These are phyloP conservation scores for Enteromius thamalakanensis DNA, from an alignment of 2,797 vertebrate species.

Conservation along the genomic window DNA sequence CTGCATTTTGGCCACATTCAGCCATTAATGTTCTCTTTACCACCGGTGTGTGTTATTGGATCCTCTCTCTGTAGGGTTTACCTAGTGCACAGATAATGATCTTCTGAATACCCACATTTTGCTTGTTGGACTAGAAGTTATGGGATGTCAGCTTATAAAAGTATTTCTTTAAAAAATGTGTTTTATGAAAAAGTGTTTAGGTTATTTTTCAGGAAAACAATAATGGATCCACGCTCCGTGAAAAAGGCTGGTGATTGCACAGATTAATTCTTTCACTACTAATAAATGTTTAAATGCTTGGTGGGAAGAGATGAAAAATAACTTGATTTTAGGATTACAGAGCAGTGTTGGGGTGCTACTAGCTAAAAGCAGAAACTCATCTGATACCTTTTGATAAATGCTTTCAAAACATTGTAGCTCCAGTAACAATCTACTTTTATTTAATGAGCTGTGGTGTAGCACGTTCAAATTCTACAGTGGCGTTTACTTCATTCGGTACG, in stretches of 20 bases:
- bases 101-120: neutral
- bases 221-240: neutral
- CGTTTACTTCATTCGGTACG: neutral
- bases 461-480: neutral
- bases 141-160: neutral
- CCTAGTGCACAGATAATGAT: neutral
- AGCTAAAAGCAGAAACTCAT: neutral
- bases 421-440: neutral
- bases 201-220: neutral
- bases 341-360: neutral
- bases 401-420: neutral
- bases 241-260: neutral
- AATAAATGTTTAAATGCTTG: neutral
- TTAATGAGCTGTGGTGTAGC: neutral
- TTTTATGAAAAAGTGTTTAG: neutral
- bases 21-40: neutral
- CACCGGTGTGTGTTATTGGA: slow-evolving; percentile 10
- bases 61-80: neutral
- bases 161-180: neutral
- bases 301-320: neutral
- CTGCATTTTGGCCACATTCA: slow-evolving; percentile 14
- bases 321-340: neutral
- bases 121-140: neutral
- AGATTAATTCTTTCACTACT: neutral
- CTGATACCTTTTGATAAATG: neutral